Evolutionary conservation across 2,797 vertebrate genomes (phyloP), one percentile per base, ranked within the genome.

Genomic region (Sebastiscus tertius): DNA sequence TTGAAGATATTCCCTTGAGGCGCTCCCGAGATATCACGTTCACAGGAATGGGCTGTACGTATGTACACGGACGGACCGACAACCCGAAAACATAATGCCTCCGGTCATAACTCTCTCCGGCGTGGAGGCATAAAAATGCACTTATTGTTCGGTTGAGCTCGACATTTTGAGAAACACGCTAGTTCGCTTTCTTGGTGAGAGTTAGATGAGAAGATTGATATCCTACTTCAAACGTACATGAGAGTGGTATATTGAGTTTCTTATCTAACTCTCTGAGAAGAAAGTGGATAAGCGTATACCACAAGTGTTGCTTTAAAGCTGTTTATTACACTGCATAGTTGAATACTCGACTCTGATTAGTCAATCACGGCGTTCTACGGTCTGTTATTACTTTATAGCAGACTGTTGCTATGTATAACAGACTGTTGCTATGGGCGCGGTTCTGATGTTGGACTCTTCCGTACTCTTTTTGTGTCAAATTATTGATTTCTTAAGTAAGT

Each of bases 91-190:
- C 42, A 46, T 46, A 46, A 46, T 46, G 14, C 42, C 14, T 0
- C 42, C 42, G 0, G 42, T 0, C 42, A 46, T 46, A 0, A 0
- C 14, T 46, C 42, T 46, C 42, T 18, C 42, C 42, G 14, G 42
- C 16, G 16, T 49, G 42, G 42, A 49, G 1, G 42, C 16, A 49
- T 49, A 49, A 49, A 72, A 62, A 46, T 16, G 5, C 27, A 33
- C 2, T 26, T 26, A 16, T 18, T 34, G n/a, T 67, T 52, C 12
- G 20, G 1, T 27, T 49, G 66, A 27, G 56, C 11, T 61, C 0
- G 2, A 62, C 18, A 49, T 77, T 63, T 71, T 34, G 2, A 31
- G 26, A 39, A 26, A 26, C 29, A 22, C 0, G 4, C 6, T 33
- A 24, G 6, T 26, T 67, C 0, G 1, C n/a, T 56, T 77, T 62